Evolutionary conservation across 2,888 invertebrate genomes (phyloP), one percentile per base, ranked within the genome.

Genomic region (Tachystola acroxantha): DNA sequence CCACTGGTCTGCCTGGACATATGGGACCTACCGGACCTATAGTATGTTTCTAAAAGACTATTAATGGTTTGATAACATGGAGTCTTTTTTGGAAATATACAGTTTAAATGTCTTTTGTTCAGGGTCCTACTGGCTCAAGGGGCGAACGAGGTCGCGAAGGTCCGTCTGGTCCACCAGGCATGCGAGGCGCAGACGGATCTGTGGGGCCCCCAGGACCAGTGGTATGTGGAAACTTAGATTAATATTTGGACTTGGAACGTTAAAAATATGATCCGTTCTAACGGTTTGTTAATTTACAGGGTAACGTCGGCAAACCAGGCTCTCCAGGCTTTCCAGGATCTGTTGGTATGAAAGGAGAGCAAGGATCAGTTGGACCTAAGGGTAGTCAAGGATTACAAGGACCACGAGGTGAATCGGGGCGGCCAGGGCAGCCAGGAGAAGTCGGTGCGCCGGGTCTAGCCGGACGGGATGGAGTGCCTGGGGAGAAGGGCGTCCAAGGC

Each of bases 71-170:
- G 24, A 24, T 24, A 24, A 9, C 16, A 16, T 4, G 16, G 6
- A 16, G 16, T 16, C 3, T 16, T 16, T 4, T 16, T 28, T 14
- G 13, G n/a, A n/a, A n/a, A 32, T 10, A 32, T 20, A 19, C 2
- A 3, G 14, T 14, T 14, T 13, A 7, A 14, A 6, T 28, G 7
- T 27, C 24, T 42, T 36, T 24, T 32, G 13, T 54, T 30, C 42
- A 94, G 93, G 96, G 96, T 14, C 92, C 93, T 12, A 88, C 91
- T 10, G 96, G 96, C 22, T 89, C 93, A 4, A 88, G 95, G 46
- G 96, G 96, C 3, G 96, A 96, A 80, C 88, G 95, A 60, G 96
- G 96, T 1, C 88, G 95, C 24, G 95, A 96, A 77, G 96, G 96
- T 0, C 89, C 94, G 1, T 87, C 94, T 0, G 95, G 94, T 0